phyloP scores from a whole-genome alignment of 2,797 vertebrate genomes.

The Pteronotus mesoamericanus region DNA sequence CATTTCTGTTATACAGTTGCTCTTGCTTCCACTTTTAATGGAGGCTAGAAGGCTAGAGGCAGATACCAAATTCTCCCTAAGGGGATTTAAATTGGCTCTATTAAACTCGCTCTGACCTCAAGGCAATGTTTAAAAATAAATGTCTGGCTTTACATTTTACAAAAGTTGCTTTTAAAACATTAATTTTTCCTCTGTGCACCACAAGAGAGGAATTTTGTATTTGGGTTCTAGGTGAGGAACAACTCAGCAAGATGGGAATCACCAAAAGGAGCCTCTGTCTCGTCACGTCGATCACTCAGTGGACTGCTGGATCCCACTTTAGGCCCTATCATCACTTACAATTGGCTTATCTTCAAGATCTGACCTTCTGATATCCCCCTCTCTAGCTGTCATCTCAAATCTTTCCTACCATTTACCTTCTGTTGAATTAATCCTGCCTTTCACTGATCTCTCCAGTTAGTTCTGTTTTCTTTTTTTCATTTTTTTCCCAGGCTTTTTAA shows the following conservation, averaged over 20 bases:
- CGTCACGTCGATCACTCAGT: not conserved
- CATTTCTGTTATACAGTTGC: not conserved
- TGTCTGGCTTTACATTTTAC: slow-evolving; percentile 28
- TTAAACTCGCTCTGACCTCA: slow-evolving; percentile 55
- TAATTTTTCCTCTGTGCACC: slow-evolving; percentile 15
- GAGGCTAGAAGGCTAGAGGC: not conserved
- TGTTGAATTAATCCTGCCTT: not conserved
- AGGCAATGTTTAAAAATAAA: slow-evolving; percentile 61
- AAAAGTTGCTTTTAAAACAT: slow-evolving; percentile 51
- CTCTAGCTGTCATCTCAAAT: not conserved
- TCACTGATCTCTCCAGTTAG: not conserved
- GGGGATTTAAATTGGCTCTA: slow-evolving; percentile 39
- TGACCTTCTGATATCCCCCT: not conserved
- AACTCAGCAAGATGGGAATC: not conserved
- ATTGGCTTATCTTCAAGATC: not conserved
- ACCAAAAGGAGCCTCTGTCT: not conserved
- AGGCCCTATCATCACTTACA: not conserved
- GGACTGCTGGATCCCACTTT: not conserved
- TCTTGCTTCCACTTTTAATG: slow-evolving; percentile 5
- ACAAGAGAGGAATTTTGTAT: not conserved
- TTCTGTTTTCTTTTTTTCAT: not conserved
- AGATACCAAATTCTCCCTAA: slow-evolving; percentile 28
- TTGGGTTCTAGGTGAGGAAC: not conserved
- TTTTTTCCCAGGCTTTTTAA: not conserved
- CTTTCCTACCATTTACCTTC: not conserved